Percentiles rank a stretch among this genome's conserved stretches.
These are phyloP conservation scores for Tuberolachnus salignus DNA, from an alignment of 2,888 invertebrate species.

Conservation along the genomic window DNA sequence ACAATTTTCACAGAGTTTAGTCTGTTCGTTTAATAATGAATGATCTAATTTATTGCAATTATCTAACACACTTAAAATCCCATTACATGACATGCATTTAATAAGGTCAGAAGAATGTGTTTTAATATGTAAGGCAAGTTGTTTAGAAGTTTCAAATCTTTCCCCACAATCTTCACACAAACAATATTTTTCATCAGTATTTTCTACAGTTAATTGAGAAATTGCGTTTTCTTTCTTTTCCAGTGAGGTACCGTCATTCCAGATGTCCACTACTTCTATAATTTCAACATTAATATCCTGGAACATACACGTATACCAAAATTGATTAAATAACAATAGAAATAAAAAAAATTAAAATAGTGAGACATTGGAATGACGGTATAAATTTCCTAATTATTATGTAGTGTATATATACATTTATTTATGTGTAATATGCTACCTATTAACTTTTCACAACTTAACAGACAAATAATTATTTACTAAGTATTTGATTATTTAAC, in stretches of 20 bases:
- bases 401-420: too few species aligned
- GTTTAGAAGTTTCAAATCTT: conserved; percentile 43
- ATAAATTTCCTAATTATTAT: background rate
- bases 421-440: too few species aligned
- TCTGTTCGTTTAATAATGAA: conserved; percentile 13
- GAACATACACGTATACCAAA: conserved; percentile 48
- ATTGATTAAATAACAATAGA: conserved; percentile 29
- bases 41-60: conserved; percentile 16
- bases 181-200: conserved; percentile 45
- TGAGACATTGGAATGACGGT: conserved; percentile 47
- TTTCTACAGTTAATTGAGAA: conserved; percentile 36
- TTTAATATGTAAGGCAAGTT: conserved; percentile 32
- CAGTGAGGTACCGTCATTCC: conserved; percentile 49
- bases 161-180: conserved; percentile 51
- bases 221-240: conserved; percentile 27
- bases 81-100: conserved; percentile 38
- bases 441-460: background rate
- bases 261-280: conserved; percentile 49
- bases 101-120: conserved; percentile 28
- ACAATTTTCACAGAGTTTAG: conserved; percentile 15
- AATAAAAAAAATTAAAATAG: background rate
- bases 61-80: conserved; percentile 20
- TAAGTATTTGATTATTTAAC: background rate
- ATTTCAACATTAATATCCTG: conserved; percentile 51
- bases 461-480: background rate